Percentiles rank a stretch among this genome's conserved stretches.
These are phyloP conservation scores for Chrysolina haemoptera DNA, from an alignment of 2,888 invertebrate species.

Conservation along the genomic window DNA sequence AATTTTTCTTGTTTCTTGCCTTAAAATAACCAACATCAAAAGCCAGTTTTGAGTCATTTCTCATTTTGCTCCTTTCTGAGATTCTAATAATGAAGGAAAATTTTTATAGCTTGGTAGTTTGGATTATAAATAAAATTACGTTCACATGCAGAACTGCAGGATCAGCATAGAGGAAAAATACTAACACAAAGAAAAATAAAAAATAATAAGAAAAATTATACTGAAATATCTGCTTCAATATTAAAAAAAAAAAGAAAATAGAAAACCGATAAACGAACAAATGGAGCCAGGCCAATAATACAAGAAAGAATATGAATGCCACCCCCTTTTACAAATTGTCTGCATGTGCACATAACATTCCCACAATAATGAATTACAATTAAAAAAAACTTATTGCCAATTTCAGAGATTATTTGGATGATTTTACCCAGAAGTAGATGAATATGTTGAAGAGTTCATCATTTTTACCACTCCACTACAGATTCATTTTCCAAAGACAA, in stretches of 20 bases:
- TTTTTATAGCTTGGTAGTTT: not conserved
- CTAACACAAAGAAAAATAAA: not conserved
- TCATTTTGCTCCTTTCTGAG: not conserved
- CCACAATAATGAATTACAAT: slow-evolving; percentile 4
- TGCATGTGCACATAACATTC: slow-evolving; percentile 23
- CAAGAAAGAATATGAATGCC: not conserved
- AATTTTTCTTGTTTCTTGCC: not conserved
- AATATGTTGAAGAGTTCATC: not conserved
- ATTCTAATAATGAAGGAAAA: not conserved
- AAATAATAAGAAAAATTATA: not conserved
- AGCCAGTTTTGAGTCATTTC: not conserved
- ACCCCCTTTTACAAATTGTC: not conserved
- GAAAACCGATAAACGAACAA: slow-evolving; percentile 18
- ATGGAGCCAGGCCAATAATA: slow-evolving; percentile 31
- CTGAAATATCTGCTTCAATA: not conserved
- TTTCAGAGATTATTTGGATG: not conserved
- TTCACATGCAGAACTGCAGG: slow-evolving; percentile 36
- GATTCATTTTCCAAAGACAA: not conserved
- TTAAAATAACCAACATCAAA: not conserved
- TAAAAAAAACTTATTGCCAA: slow-evolving; percentile 15
- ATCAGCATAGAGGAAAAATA: not conserved
- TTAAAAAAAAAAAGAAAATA: not conserved
- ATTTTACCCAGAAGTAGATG: not conserved
- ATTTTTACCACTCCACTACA: too few relatives aligned
- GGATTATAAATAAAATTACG: not conserved